phyloP scores from a whole-genome alignment of 2,797 vertebrate species.

The Gadopsis bispinosus region DNA sequence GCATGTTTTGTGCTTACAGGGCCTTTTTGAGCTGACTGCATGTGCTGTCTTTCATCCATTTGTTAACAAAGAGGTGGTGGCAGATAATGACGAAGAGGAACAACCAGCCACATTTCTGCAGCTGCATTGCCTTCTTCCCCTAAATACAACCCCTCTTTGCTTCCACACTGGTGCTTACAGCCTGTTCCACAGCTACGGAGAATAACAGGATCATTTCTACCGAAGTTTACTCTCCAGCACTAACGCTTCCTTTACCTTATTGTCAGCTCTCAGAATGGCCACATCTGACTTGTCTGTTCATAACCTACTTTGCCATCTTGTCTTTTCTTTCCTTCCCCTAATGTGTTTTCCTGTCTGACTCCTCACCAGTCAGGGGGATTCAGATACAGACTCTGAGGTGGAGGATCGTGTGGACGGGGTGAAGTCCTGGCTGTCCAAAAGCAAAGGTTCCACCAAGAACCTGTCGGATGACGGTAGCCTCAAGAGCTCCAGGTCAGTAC shows the following conservation, averaged over 20 bases:
- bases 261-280: conserved; percentile 30
- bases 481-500: conserved; percentile 95
- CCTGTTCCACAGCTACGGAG: conserved; percentile 20
- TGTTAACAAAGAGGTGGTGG: too few relatives aligned
- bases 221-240: conserved; percentile 2
- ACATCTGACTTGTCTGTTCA: background rate
- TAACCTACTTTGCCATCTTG: background rate
- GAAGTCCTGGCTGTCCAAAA: conserved; percentile 98
- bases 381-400: conserved; percentile 92
- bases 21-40: conserved; percentile 62
- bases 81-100: too few relatives aligned
- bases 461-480: conserved; percentile 94
- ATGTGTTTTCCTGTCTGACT: conserved; percentile 48
- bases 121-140: too few relatives aligned
- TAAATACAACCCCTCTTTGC: conserved; percentile 9
- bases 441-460: conserved; percentile 93
- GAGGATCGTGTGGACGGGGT: conserved; percentile 95
- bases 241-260: conserved; percentile 17
- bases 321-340: conserved; percentile 36
- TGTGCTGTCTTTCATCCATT: conserved; percentile 52
- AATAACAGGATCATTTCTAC: conserved; percentile 13
- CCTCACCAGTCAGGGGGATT: conserved; percentile 89
- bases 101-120: too few relatives aligned
- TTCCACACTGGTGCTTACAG: conserved; percentile 55
- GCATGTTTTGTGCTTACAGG: conserved; percentile 51